These are phyloP conservation scores for Morelia viridis DNA, from an alignment of 2,797 vertebrate genomes.

Conservation along the genomic window DNA sequence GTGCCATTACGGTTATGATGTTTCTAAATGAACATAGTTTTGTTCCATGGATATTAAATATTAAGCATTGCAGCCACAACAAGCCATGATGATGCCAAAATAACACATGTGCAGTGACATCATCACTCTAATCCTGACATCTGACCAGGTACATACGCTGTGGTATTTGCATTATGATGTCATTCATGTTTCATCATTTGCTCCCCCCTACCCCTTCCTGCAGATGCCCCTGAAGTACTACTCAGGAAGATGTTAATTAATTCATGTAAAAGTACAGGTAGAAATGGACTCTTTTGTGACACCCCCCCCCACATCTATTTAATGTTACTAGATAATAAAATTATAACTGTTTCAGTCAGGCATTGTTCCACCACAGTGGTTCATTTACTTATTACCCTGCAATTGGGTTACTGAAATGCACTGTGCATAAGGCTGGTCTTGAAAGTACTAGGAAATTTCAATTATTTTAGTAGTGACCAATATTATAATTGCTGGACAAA, in stretches of 20 bases:
- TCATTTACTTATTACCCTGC: neutral
- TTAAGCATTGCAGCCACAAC: neutral
- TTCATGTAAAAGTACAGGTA: constrained; percentile 31
- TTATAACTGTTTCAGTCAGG: neutral
- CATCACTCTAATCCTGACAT: neutral
- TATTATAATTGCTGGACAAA: neutral
- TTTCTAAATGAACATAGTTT: neutral
- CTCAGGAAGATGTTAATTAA: constrained; percentile 4
- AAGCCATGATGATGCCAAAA: neutral
- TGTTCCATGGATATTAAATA: constrained; percentile 6
- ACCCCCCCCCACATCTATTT: neutral
- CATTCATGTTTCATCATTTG: neutral
- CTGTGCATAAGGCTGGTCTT: neutral
- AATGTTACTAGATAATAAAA: neutral
- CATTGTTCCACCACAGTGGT: neutral
- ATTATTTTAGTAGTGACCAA: neutral
- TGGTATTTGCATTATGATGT: neutral
- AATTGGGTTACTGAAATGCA: neutral
- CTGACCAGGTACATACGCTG: neutral
- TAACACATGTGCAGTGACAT: neutral
- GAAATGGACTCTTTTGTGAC: constrained; percentile 1
- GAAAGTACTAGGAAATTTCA: neutral
- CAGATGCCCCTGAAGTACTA: neutral
- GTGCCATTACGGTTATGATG: constrained; percentile 2
- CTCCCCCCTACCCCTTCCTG: neutral